A percentile compares a stretch with the other conserved stretches of the same genome.
Evolutionary conservation across 2,797 vertebrate species (phyloP).

Genomic region (Hydrolagus colliei): DNA sequence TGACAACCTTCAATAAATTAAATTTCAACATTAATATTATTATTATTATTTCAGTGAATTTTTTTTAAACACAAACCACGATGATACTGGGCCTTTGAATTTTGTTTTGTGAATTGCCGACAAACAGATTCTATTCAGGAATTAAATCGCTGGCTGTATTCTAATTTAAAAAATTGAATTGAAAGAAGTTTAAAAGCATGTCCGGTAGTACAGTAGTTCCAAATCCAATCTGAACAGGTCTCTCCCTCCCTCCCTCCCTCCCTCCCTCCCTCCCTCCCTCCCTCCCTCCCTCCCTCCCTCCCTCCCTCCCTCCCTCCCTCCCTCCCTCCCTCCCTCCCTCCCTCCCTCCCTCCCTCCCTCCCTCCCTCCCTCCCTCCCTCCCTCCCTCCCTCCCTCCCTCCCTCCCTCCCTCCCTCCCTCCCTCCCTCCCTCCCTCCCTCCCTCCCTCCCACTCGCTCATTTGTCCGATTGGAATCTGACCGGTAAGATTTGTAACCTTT

Average conservation of each 20-base stretch:
- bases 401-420: background rate
- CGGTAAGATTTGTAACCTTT: slow-evolving; percentile 35
- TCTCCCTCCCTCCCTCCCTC: background rate
- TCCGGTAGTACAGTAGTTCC: background rate
- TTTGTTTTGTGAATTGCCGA: background rate
- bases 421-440: no score
- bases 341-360: no score
- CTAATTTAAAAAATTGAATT: background rate
- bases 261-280: no score
- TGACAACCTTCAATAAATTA: no score
- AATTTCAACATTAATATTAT: no score
- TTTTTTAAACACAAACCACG: no score
- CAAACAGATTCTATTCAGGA: background rate
- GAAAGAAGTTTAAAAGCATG: slow-evolving; percentile 1
- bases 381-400: no score
- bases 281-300: background rate
- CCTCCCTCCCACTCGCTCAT: no score
- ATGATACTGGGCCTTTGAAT: background rate
- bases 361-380: background rate
- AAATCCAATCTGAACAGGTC: slow-evolving; percentile 11
- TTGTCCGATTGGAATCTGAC: slow-evolving; percentile 16
- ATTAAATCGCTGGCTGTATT: background rate
- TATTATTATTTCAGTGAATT: no score
- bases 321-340: background rate
- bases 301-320: no score